Percentiles rank a stretch among this genome's conserved stretches.
These are phyloP conservation scores for Drosophila lini DNA, from an alignment of 1,140 invertebrate genomes.

Conservation along the genomic window DNA sequence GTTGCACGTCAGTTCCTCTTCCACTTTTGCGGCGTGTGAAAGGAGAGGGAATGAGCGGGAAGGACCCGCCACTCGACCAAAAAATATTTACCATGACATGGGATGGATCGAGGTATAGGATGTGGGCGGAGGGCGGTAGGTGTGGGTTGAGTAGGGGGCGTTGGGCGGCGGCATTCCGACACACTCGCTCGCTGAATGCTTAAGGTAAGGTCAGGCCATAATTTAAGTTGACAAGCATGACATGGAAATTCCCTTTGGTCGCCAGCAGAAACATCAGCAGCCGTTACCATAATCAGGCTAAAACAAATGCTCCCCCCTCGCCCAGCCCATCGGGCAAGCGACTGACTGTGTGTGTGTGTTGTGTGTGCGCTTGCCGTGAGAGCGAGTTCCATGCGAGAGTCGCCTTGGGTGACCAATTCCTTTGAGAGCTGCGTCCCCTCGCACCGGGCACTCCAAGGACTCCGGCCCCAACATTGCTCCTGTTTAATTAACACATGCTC, in stretches of 20 bases:
- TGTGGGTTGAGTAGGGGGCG: background rate
- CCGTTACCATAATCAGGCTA: conserved; percentile 74
- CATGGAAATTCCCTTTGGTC: conserved; percentile 79
- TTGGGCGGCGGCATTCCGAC: conserved; percentile 25
- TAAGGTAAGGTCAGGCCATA: conserved; percentile 77
- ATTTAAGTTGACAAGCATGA: conserved; percentile 81
- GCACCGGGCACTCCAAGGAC: conserved; percentile 60
- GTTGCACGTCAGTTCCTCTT: conserved; percentile 71
- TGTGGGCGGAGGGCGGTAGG: background rate
- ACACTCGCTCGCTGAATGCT: conserved; percentile 36
- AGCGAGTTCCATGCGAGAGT: conserved; percentile 41
- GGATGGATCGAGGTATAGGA: conserved; percentile 6
- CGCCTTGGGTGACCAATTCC: conserved; percentile 58
- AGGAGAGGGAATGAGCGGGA: background rate
- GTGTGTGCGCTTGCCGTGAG: conserved; percentile 33
- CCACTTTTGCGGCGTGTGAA: conserved; percentile 29
- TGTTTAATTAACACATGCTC: conserved; percentile 84
- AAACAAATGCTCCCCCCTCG: conserved; percentile 62
- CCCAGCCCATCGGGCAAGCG: background rate
- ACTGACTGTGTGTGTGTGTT: conserved; percentile 4
- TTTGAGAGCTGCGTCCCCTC: conserved; percentile 41
- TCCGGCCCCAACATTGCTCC: conserved; percentile 42
- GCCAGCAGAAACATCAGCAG: conserved; percentile 25
- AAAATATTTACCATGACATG: conserved; percentile 37
- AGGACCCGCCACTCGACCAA: conserved; percentile 57